These are phyloP conservation scores for Alca torda DNA, from an alignment of 2,797 vertebrate genomes.

Conservation along the genomic window DNA sequence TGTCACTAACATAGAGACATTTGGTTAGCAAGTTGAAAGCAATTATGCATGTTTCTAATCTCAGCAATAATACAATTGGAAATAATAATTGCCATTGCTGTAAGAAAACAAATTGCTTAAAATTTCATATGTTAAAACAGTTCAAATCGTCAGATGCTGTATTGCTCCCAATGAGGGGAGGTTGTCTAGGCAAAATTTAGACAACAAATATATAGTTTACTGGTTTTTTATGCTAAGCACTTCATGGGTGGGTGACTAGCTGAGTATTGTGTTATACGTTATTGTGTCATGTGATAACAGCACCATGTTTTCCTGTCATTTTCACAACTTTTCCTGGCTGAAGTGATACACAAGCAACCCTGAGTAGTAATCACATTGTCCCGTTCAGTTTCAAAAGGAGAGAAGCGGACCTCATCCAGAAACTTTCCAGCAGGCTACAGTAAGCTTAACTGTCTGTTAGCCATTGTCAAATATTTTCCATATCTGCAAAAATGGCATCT, in stretches of 20 bases:
- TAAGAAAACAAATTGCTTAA: background rate
- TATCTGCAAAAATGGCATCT: slow-evolving; percentile 40
- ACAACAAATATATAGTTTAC: background rate
- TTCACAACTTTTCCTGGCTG: slow-evolving; percentile 59
- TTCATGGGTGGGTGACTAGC: background rate
- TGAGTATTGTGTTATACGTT: slow-evolving; percentile 23
- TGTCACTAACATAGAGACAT: background rate
- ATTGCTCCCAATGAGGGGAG: background rate
- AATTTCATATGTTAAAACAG: background rate
- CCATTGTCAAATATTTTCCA: slow-evolving; percentile 42
- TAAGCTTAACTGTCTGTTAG: slow-evolving; percentile 64
- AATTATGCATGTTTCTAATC: background rate
- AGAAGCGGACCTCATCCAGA: slow-evolving; percentile 60
- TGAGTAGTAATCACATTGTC: slow-evolving; percentile 58
- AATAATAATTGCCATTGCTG: background rate
- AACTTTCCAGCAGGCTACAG: slow-evolving; percentile 61
- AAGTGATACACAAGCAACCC: slow-evolving; percentile 61
- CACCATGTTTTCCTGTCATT: slow-evolving; percentile 64
- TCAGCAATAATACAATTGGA: background rate
- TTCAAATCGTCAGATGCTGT: background rate
- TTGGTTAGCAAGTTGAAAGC: background rate
- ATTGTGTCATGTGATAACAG: slow-evolving; percentile 50
- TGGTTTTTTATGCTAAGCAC: background rate
- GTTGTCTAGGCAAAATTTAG: background rate
- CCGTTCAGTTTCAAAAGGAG: slow-evolving; percentile 65